phyloP scores from a whole-genome alignment of 1,140 invertebrate species.

The Drosophila sechellia region DNA sequence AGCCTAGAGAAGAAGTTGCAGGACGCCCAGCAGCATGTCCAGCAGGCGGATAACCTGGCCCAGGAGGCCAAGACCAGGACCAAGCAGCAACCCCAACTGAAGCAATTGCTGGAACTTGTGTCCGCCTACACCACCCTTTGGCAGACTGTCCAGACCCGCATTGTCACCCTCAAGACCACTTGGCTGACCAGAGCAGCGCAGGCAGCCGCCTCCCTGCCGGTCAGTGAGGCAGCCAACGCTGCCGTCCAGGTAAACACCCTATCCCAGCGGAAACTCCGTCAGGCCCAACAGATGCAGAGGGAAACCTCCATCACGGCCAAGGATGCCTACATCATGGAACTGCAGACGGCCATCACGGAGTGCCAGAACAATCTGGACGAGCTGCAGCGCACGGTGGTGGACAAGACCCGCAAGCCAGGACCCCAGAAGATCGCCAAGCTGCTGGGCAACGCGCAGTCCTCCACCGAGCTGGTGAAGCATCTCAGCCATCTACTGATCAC shows the following conservation, averaged over 20 bases:
- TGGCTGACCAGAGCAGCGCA: constrained; percentile 74
- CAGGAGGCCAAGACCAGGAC: constrained; percentile 86
- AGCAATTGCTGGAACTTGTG: constrained; percentile 87
- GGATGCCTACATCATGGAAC: constrained; percentile 91
- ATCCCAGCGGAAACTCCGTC: constrained; percentile 84
- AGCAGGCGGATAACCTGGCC: constrained; percentile 86
- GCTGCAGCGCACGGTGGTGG: constrained; percentile 86
- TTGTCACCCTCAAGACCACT: constrained; percentile 85
- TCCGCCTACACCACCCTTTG: constrained; percentile 89
- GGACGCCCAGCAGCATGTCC: constrained; percentile 85
- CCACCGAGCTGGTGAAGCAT: constrained; percentile 91
- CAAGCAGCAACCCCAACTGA: constrained; percentile 84
- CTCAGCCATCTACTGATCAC: constrained; percentile 90
- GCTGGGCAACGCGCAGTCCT: constrained; percentile 89
- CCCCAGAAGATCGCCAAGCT: constrained; percentile 87
- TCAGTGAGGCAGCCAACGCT: constrained; percentile 90
- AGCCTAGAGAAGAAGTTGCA: constrained; percentile 87
- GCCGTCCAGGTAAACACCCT: constrained; percentile 92
- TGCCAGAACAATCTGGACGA: constrained; percentile 86
- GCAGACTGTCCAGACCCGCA: constrained; percentile 87
- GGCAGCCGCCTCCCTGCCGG: constrained; percentile 83
- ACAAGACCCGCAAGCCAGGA: constrained; percentile 85
- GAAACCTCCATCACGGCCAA: constrained; percentile 89
- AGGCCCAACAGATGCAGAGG: constrained; percentile 83
- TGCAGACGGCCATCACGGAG: constrained; percentile 88